These are phyloP conservation scores for Gallinago jamesoni DNA, from an alignment of 2,113 vertebrate genomes.

Conservation along the genomic window DNA sequence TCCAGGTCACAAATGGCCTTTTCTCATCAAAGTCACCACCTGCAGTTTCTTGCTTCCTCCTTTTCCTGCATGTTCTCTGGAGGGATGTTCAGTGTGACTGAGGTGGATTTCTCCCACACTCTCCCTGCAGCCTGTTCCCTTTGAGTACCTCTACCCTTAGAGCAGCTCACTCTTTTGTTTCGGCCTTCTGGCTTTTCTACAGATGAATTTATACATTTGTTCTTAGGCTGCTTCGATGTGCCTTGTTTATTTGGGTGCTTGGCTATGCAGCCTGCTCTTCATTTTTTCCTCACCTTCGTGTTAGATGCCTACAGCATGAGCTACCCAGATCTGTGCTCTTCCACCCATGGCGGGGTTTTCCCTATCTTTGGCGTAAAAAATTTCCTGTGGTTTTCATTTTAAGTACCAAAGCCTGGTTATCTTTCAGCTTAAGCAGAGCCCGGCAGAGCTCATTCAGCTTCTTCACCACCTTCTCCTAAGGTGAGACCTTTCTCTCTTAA, in stretches of 20 bases:
- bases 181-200: neutral
- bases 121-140: neutral
- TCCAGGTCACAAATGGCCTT: neutral
- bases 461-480: neutral
- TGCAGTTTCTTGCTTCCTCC: neutral
- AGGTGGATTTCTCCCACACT: neutral
- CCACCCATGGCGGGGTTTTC: neutral
- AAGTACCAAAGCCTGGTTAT: neutral
- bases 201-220: neutral
- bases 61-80: neutral
- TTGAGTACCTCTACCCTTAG: neutral
- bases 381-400: neutral
- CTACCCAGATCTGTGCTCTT: neutral
- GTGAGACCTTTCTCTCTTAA: neutral
- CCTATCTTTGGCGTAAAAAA: neutral
- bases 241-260: neutral
- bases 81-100: neutral
- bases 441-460: neutral
- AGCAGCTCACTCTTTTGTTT: neutral
- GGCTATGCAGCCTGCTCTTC: neutral
- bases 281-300: neutral
- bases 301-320: neutral
- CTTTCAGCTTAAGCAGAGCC: neutral
- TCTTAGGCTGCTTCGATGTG: neutral
- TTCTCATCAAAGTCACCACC: fast-evolving